These are phyloP conservation scores for Timema cristinae DNA, from an alignment of 2,888 invertebrate genomes.

Conservation along the genomic window DNA sequence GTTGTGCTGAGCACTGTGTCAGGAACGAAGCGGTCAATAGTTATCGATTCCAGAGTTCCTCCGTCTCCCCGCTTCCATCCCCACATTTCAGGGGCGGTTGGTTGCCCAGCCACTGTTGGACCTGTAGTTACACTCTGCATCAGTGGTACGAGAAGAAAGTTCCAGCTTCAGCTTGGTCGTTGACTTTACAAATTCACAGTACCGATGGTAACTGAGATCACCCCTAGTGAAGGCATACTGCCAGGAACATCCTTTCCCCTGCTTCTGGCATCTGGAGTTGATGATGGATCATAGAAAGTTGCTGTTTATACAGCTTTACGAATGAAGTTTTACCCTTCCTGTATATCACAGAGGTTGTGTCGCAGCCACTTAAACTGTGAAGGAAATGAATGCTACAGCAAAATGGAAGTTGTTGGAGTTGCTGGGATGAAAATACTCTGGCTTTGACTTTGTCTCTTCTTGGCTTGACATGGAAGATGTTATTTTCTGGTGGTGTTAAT, in stretches of 20 bases:
- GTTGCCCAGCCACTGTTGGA: no score
- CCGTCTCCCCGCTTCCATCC: not conserved
- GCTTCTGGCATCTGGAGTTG: not conserved
- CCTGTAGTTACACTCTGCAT: no score
- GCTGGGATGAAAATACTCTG: not conserved
- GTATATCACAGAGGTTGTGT: conserved; percentile 7
- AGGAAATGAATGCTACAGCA: not conserved
- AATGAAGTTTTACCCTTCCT: conserved; percentile 4
- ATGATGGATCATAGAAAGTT: not conserved
- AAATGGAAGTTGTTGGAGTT: no score
- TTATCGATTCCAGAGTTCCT: not conserved
- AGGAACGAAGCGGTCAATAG: not conserved
- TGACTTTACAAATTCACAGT: not conserved
- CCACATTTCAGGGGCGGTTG: not conserved
- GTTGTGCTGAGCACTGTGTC: not conserved
- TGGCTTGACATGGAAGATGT: not conserved
- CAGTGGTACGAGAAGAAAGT: no score
- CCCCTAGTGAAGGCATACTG: not conserved
- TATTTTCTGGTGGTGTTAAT: conserved; percentile 7
- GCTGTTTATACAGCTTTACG: not conserved
- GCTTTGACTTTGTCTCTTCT: not conserved
- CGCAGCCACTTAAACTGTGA: conserved; percentile 4
- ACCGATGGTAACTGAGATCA: not conserved
- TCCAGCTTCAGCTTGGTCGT: no score
- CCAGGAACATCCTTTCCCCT: not conserved